Conservation (phyloP, 2,797 vertebrate species). For the Neopelma chrysocephalum region DNA sequence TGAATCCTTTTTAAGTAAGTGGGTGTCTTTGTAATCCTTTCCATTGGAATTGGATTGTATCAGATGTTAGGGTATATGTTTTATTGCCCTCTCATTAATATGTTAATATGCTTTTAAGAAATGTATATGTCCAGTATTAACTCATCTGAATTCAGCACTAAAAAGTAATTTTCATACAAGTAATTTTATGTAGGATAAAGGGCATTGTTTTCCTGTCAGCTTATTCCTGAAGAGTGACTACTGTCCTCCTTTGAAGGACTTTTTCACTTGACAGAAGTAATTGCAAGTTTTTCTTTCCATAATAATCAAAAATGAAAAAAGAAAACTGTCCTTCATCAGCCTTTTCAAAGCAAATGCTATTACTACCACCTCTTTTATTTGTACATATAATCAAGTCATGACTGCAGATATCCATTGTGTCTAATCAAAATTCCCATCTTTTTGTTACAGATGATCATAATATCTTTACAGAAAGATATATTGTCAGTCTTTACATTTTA, state of each 20-base stretch:
- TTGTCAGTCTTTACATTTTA: neutral
- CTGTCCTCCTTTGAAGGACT: neutral
- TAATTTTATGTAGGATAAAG: neutral
- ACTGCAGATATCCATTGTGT: neutral
- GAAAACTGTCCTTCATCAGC: neutral
- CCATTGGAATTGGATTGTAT: neutral
- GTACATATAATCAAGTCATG: neutral
- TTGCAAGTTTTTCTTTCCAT: neutral
- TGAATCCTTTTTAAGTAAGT: neutral
- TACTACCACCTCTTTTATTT: neutral
- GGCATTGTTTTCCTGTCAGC: neutral
- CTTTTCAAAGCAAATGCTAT: neutral
- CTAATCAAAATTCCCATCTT: neutral
- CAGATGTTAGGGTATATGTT: neutral
- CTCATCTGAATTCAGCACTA: neutral
- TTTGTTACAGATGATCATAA: neutral
- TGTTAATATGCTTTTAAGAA: neutral
- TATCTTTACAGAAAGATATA: no score
- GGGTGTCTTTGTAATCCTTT: neutral
- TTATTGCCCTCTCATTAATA: neutral
- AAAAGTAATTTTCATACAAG: neutral
- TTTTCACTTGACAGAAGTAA: neutral
- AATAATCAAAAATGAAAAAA: neutral
- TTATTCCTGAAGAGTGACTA: neutral
- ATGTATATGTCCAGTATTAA: neutral